Base-by-base conservation (phyloP, 2,888 invertebrate species). In the Nesidiocoris tenuis region DNA sequence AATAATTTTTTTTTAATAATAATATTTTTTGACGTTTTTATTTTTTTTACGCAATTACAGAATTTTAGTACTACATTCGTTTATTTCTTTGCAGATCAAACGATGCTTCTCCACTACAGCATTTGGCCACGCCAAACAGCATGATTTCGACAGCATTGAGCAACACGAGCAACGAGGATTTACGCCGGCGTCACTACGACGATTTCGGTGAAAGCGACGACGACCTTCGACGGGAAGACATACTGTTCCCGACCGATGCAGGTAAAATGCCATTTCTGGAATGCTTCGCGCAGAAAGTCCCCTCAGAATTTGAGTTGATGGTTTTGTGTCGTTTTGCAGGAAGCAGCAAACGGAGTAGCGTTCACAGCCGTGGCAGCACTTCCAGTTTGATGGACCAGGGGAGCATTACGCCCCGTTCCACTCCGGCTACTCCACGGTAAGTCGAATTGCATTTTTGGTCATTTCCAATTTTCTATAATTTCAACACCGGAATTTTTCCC, bases 341-440 rank as follows among this genome's bases (percentile, higher is more conserved):
- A 80, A 93, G 94, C 85, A 94, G 94, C 84, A 95, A 95, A 83
- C 88, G 95, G 77, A 94, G 94, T 85, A 94, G 94, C 83, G 90
- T 95, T 85, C 94, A 95, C 85, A 95, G 95, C 83, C 89, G 95
- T 78, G 94, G 94, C 82, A 95, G 95, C 85, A 94, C 94, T 63
- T 94, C 94, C 80, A 94, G 94, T 84, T 86, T 93, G 82, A 86
- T 92, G 81, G 92, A 92, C 83, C 89, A 89, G 82, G 88, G 90
- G 82, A 92, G 94, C 84, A 90, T 93, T 83, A 94, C 94, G 79
- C 93, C 91, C 81, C 87, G 94, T 87, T 94, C 95, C 85, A 94
- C 95, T 86, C 94, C 95, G 82, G 93, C 94, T 83, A 95, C 95
- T 82, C 95, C 94, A 83, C 89, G 93, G 91, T 90, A 83, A 57